Evolutionary conservation across 2,797 vertebrate species (phyloP).

Genomic region (Coendou prehensilis): DNA sequence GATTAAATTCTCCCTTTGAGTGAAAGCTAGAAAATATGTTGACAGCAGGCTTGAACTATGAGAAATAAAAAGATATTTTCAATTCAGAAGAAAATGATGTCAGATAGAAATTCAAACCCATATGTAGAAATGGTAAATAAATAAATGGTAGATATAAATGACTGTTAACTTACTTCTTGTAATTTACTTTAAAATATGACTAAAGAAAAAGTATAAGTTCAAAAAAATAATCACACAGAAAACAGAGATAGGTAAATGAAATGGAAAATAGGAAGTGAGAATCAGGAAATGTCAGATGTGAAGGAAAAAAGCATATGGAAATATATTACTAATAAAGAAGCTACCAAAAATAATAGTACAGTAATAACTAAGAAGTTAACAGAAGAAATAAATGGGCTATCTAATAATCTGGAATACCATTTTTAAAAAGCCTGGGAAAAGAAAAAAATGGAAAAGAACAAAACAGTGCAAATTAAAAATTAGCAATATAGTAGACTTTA

Average conservation of each 20-base stretch:
- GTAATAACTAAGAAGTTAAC: not conserved
- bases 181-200: not conserved
- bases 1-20: conserved; percentile 5
- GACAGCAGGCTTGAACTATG: not conserved
- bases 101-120: not conserved
- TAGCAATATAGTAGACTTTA: not conserved
- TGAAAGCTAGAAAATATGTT: not conserved
- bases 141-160: not conserved
- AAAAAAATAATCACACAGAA: conserved; percentile 25
- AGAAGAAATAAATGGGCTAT: conserved; percentile 11
- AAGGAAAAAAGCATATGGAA: not conserved
- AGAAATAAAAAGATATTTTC: conserved; percentile 59
- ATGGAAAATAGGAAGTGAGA: not conserved
- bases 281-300: not conserved
- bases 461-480: not conserved
- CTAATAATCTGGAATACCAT: not conserved
- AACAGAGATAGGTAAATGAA: not conserved
- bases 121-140: conserved; percentile 48
- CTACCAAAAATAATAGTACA: not conserved
- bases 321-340: not conserved
- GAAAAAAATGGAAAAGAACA: not conserved
- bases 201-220: not conserved
- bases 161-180: not conserved
- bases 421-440: not conserved
- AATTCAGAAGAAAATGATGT: conserved; percentile 63